Conservation (phyloP, 2,888 invertebrate species). For the Parnassius glacialis region DNA sequence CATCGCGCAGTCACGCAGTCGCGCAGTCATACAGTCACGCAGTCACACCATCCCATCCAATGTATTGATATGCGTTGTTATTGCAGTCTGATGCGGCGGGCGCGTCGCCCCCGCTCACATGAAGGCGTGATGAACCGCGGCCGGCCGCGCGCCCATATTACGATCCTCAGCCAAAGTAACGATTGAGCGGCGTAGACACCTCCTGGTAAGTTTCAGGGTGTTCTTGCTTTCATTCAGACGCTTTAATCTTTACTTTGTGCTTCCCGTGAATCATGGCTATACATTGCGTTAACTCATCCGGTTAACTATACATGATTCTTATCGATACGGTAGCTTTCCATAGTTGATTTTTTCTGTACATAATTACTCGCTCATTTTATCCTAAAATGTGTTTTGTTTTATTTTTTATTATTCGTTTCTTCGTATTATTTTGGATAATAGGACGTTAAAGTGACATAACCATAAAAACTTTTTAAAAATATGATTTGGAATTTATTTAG, state of each 20-base stretch:
- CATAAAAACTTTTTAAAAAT: neutral
- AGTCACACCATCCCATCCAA: constrained; percentile 66
- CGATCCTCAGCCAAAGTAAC: constrained; percentile 75
- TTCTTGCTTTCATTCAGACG: constrained; percentile 74
- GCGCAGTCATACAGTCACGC: constrained; percentile 64
- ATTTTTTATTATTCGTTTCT: neutral
- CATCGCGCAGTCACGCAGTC: constrained; percentile 57
- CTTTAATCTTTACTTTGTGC: constrained; percentile 81
- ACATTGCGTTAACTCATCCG: constrained; percentile 37
- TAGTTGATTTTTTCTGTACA: constrained; percentile 30
- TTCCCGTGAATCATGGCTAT: constrained; percentile 63
- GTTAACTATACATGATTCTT: constrained; percentile 30
- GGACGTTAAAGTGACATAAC: constrained; percentile 4
- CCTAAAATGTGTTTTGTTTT: constrained; percentile 7
- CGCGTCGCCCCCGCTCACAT: constrained; percentile 51
- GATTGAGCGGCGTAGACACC: constrained; percentile 76
- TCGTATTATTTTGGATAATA: constrained; percentile 2
- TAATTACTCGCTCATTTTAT: constrained; percentile 10
- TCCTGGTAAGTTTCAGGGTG: constrained; percentile 81
- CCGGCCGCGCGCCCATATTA: constrained; percentile 70
- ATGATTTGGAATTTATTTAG: neutral
- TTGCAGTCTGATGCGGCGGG: constrained; percentile 75
- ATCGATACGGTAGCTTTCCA: constrained; percentile 44
- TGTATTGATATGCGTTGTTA: constrained; percentile 77
- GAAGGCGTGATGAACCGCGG: constrained; percentile 77